A percentile compares a stretch with the other conserved stretches of the same genome.
phyloP scores from a whole-genome alignment of 2,113 vertebrate species.

The Passerina amoena region DNA sequence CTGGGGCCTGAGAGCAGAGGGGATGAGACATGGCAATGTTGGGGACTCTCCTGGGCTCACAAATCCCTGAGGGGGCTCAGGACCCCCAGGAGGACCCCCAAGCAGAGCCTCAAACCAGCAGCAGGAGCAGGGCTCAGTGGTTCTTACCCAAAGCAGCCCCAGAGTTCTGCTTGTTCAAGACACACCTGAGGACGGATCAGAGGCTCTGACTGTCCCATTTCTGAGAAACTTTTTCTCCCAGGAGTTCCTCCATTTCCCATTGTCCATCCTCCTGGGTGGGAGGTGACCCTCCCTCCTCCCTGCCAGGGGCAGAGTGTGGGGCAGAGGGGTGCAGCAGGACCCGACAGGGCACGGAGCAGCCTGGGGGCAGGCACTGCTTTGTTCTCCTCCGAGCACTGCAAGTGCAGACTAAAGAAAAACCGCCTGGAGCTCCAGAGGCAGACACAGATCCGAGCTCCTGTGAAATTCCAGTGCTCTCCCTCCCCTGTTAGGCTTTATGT shows the following conservation, averaged over 20 bases:
- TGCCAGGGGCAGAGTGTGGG: neutral
- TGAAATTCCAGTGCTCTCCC: neutral
- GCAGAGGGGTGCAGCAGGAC: neutral
- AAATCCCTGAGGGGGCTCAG: neutral
- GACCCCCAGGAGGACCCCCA: neutral
- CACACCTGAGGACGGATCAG: neutral
- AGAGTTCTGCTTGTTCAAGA: neutral
- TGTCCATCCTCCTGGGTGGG: neutral
- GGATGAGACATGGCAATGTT: neutral
- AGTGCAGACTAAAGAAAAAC: neutral
- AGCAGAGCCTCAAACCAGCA: neutral
- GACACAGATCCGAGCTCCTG: neutral
- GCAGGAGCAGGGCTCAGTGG: accelerated
- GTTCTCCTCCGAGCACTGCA: neutral
- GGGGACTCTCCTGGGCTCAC: neutral
- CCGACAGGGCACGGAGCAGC: neutral
- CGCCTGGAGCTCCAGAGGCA: neutral
- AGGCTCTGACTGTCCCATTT: neutral
- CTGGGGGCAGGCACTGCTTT: neutral
- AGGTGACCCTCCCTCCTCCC: neutral
- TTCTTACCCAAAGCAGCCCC: neutral
- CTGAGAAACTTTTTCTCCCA: neutral
- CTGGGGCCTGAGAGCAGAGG: neutral
- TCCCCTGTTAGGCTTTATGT: neutral
- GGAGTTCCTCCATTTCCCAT: accelerated